Base-by-base conservation (phyloP, 2,797 vertebrate species). In the Borostomias antarcticus region DNA sequence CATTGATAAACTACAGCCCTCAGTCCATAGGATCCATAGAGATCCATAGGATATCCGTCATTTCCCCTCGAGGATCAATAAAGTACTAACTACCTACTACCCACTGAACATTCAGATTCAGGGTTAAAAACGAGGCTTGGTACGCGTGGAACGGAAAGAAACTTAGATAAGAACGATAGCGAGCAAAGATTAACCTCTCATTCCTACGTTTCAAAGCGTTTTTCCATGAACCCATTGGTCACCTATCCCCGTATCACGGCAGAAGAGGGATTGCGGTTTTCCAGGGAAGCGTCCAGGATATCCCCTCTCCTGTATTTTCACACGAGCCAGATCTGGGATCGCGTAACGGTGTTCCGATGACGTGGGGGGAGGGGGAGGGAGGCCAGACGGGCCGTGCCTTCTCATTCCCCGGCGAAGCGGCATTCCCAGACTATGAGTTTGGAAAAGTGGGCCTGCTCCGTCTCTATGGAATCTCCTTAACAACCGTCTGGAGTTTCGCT, bases 341-440 rank as follows among this genome's bases (percentile, higher is more conserved):
- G 13, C 15, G 33, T 32, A 64, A 51, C 10, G 54, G 56, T 67
- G 60, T 68, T 62, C 70, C 40, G 58, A 53, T 71, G 15, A 33
- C 7, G 15, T 23, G 25, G 66, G 56, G 47, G n/a, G n/a, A n/a
- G n/a, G n/a, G n/a, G n/a, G n/a, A n/a, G n/a, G 77, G 33, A 40
- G 58, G 60, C 76, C 73, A 74, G 74, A 81, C 64, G 73, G 67
- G 74, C 33, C 17, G 29, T 13, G 21, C 68, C 83, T 73, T 68
- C 76, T 58, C 19, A 3, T 70, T 87, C 77, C 81, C 21, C 73
- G 64, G 64, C 70, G 68, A 85, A 79, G 72, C 69, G 74, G 75
- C 86, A 87, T 89, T 86, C 88, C 86, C 74, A 88, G 85, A 89
- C 84, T 76, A 86, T 86, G 86, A 86, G 82, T 80, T 82, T 67